Evolutionary conservation across 92 coral and sea anemone species (phyloP).

Genomic region (Hydrozoanthus gracilis): DNA sequence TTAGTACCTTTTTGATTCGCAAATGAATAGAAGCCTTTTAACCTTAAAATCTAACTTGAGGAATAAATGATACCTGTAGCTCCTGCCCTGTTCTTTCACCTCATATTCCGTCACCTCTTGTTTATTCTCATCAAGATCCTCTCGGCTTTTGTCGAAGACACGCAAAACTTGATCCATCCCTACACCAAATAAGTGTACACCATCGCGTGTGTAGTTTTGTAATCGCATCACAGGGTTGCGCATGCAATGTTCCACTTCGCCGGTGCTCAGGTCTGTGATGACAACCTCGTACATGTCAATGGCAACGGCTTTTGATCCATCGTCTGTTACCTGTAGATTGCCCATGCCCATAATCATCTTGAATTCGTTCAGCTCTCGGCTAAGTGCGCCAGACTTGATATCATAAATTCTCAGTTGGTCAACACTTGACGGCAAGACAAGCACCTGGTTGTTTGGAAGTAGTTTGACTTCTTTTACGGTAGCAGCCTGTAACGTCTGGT

Average conservation of each 20-base stretch:
- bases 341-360: constrained; percentile 80
- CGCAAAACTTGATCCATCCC: constrained; percentile 88
- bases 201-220: constrained; percentile 78
- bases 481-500: constrained; percentile 31
- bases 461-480: constrained; percentile 74
- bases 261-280: constrained; percentile 79
- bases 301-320: constrained; percentile 81
- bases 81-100: constrained; percentile 56
- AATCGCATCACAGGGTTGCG: constrained; percentile 80
- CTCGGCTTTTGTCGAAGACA: constrained; percentile 87
- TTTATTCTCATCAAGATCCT: constrained; percentile 82
- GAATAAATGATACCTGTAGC: constrained; percentile 15
- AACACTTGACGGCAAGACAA: constrained; percentile 75
- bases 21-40: too few relatives aligned
- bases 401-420: constrained; percentile 83
- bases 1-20: too few relatives aligned
- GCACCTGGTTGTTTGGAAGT: constrained; percentile 68
- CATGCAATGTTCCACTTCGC: constrained; percentile 74
- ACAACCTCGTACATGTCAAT: constrained; percentile 83
- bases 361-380: constrained; percentile 81
- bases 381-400: constrained; percentile 72
- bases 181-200: constrained; percentile 64
- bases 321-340: constrained; percentile 77
- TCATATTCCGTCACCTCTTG: constrained; percentile 67
- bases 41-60: neutral